A percentile compares a stretch with the other conserved stretches of the same genome.
Conservation (phyloP, 1,140 invertebrate species). For the Pogonognathellus flavescens region DNA sequence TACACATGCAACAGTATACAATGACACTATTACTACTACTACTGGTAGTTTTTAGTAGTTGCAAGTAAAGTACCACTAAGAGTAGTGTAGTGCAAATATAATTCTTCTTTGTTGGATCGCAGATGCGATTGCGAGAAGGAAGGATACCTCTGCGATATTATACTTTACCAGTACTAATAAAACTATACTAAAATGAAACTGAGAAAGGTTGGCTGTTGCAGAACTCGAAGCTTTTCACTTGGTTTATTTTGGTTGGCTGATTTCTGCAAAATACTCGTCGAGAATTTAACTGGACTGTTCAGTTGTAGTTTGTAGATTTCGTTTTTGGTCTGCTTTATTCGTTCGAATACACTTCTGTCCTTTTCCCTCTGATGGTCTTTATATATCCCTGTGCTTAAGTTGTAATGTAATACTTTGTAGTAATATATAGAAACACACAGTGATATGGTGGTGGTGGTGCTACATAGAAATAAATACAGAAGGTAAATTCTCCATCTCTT, state of each 20-base stretch:
- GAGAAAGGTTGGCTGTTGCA: too few relatives aligned
- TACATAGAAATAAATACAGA: too few relatives aligned
- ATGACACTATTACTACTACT: too few relatives aligned
- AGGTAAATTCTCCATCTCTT: too few relatives aligned
- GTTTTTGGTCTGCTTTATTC: not conserved
- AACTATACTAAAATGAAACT: too few relatives aligned
- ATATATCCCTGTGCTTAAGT: not conserved
- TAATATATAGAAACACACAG: too few relatives aligned
- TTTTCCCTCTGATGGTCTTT: not conserved
- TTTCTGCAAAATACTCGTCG: not conserved
- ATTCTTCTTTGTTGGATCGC: not conserved
- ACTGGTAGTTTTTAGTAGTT: too few relatives aligned
- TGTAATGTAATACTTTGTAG: not conserved
- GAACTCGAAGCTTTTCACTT: slow-evolving; percentile 13
- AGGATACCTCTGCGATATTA: not conserved
- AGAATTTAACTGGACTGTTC: not conserved
- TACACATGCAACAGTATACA: too few relatives aligned
- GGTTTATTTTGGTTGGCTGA: slow-evolving; percentile 29
- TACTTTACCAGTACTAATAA: not conserved
- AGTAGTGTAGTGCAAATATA: not conserved
- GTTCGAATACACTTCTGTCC: not conserved
- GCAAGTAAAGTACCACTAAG: not conserved
- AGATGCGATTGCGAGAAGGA: not conserved
- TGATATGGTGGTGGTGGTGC: too few relatives aligned
- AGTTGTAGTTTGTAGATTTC: not conserved